Conservation (phyloP, 2,113 vertebrate genomes). For the Cariama cristata region DNA sequence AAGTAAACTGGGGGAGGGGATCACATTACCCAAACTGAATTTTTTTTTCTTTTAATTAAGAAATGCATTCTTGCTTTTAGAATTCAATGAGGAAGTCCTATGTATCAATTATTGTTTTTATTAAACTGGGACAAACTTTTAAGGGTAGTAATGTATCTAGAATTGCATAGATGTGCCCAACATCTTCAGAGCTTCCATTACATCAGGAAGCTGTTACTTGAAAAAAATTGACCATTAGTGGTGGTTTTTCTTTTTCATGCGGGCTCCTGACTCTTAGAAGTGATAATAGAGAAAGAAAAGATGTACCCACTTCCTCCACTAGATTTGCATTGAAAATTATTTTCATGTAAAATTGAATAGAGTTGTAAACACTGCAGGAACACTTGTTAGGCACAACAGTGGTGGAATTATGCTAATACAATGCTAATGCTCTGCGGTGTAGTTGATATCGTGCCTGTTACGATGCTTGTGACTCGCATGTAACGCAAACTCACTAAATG, state of each 20-base stretch:
- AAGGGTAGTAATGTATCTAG: background rate
- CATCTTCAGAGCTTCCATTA: background rate
- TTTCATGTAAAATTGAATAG: background rate
- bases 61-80: background rate
- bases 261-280: background rate
- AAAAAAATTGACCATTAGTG: background rate
- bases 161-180: background rate
- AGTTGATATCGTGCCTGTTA: background rate
- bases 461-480: background rate
- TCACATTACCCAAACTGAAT: background rate
- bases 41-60: background rate
- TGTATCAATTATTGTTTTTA: background rate
- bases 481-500: background rate
- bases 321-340: background rate
- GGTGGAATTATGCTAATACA: conserved; percentile 20
- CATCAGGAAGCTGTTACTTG: background rate
- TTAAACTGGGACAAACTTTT: background rate
- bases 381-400: conserved; percentile 4
- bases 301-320: background rate
- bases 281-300: background rate
- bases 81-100: background rate
- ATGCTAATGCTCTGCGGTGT: background rate
- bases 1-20: background rate
- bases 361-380: conserved; percentile 14
- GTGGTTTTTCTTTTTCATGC: rapidly evolving